Evolutionary conservation across 1,140 invertebrate genomes (phyloP).

Genomic region (Drosophila mayri): DNA sequence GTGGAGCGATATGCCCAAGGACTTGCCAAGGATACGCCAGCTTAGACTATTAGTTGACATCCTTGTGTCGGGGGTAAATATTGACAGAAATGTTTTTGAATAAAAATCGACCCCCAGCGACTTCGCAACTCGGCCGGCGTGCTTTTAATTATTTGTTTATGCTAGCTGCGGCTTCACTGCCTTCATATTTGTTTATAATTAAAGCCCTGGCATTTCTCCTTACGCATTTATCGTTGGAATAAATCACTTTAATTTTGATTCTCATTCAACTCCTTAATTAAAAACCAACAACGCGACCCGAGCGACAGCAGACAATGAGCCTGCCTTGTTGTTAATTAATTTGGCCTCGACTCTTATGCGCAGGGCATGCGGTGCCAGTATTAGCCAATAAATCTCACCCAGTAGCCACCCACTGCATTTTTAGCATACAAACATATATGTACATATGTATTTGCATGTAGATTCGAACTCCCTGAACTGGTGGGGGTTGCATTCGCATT

Average conservation of each 20-base stretch:
- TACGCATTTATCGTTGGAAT: conserved; percentile 41
- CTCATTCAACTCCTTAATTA: conserved; percentile 72
- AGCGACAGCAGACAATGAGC: conserved; percentile 28
- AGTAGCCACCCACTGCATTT: conserved; percentile 2
- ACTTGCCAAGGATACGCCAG: conserved; percentile 49
- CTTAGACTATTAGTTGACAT: conserved; percentile 69
- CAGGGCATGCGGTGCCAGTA: conserved; percentile 41
- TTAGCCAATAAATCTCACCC: conserved; percentile 67
- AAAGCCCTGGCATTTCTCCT: conserved; percentile 49
- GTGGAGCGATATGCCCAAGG: conserved; percentile 41
- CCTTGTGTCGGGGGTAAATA: conserved; percentile 59
- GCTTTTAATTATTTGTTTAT: conserved; percentile 79
- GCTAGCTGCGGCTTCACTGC: conserved; percentile 59
- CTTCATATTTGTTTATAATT: conserved; percentile 78
- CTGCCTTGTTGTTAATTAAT: conserved; percentile 75
- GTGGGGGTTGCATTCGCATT: conserved; percentile 24
- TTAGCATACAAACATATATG: not conserved
- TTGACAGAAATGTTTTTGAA: conserved; percentile 68
- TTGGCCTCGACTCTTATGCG: conserved; percentile 57
- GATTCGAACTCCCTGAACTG: not conserved
- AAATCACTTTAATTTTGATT: conserved; percentile 68
- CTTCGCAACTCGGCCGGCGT: conserved; percentile 54
- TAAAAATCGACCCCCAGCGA: conserved; percentile 62
- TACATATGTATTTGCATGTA: not conserved
- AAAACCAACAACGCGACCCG: conserved; percentile 65